A percentile compares a stretch with the other conserved stretches of the same genome.
These are phyloP conservation scores for Pantherophis alleghaniensis DNA, from an alignment of 2,797 vertebrate species.

Conservation along the genomic window DNA sequence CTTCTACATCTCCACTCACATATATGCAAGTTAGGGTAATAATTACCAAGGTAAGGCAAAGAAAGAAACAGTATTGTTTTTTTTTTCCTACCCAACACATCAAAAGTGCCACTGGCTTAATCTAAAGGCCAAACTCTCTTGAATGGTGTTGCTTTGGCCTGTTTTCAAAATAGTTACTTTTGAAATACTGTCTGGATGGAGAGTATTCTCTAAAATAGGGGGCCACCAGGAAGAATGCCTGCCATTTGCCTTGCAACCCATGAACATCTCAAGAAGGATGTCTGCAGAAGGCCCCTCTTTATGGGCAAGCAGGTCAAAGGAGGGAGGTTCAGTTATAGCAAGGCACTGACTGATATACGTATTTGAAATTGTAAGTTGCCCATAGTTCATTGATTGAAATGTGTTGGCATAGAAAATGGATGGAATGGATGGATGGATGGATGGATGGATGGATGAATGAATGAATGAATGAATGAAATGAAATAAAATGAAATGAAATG, in stretches of 20 bases:
- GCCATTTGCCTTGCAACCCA: background rate
- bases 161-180: background rate
- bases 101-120: background rate
- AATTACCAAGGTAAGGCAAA: background rate
- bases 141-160: background rate
- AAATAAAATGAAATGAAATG: too few relatives aligned
- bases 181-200: background rate
- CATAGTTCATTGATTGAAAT: background rate
- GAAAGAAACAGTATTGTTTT: background rate
- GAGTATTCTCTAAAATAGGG: background rate
- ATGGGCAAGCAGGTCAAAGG: background rate
- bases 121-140: background rate
- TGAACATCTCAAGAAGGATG: background rate
- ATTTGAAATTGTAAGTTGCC: background rate
- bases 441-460: too few relatives aligned
- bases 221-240: background rate
- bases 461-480: too few relatives aligned
- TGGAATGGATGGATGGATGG: background rate
- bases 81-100: background rate
- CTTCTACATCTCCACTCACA: background rate
- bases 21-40: background rate
- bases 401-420: background rate
- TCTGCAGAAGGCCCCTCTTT: background rate
- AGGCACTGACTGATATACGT: background rate
- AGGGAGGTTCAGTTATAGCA: background rate